Evolutionary conservation across 2,113 vertebrate species (phyloP), one percentile per base, ranked within the genome.

Genomic region (Eurystomus gularis): DNA sequence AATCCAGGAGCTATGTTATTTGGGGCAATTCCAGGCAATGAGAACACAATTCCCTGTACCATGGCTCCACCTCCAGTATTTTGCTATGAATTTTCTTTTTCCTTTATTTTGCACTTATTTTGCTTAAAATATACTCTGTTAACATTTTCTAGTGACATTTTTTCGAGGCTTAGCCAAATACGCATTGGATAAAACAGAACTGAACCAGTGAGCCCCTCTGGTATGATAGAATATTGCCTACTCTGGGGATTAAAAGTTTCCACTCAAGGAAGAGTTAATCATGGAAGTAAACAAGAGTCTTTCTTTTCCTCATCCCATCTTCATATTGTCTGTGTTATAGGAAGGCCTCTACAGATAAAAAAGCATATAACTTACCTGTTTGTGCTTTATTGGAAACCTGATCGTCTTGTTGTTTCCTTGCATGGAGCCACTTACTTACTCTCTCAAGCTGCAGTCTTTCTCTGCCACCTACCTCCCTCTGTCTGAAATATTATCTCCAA

Each of bases 1-100:
- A 64, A 42, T 8, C 26, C 61, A 49, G 15, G 39, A 91, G 11
- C 46, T 81, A 55, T 3, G 3, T 42, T 83, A 55, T 95, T 19
- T 83, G 76, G 61, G 77, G 25, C 15, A 65, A 79, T 72, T 89
- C 66, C 54, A 93, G 66, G 60, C 12, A 3, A 77, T 28, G 20
- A 94, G 66, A 82, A 65, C 58, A 73, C 85, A 91, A 80, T 95
- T 96, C 81, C 82, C 70, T 96, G 92, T 95, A 93, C 75, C 95
- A 96, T 86, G 94, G 93, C 95, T 96, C 94, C 95, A 96, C 92
- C 94, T 97, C 88, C 93, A 94, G 92, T 88, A 92, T 96, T 92
- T 92, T 75, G 21, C 31, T 86, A 25, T 94, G 69, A 93, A 96
- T 91, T 91, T 94, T 84, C 37, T 83, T 85, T 82, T 80, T 49